Base-by-base conservation (phyloP, 2,113 vertebrate genomes). In the Eupsittula cactorum region DNA sequence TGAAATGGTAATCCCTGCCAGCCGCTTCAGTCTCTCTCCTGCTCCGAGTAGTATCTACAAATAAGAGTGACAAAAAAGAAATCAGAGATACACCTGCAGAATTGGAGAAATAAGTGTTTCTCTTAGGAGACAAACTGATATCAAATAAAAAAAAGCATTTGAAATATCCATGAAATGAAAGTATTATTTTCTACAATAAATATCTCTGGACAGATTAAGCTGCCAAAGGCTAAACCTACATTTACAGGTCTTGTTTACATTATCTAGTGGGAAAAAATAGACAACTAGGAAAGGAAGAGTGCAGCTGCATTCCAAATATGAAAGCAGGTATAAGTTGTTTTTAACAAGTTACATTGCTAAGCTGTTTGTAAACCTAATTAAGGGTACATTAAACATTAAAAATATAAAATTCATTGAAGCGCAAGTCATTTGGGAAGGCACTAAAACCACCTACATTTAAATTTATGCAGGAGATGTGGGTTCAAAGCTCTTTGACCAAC, bases 1-100 rank as follows among this genome's bases (percentile, higher is more conserved):
- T 97, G 78, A 99, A 99, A 93, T 99, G 98, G 96, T 99, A 99
- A 97, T 99, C 99, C 67, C 99, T 98, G 25, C 99, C 99, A n/a
- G 99, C 98, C 27, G 98, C 97, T 97, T 99, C 99, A 10, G 98
- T 98, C 82, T 98, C 98, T 90, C 99, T 97, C 5, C 98, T 97
- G 94, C 82, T 98, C 78, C 99, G 98, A 93, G 99, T 99, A 35
- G 99, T 99, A 97, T 99, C 99, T 99, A 97, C 60, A 68, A 87
- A 84, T 7, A 92, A 81, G 74, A n/a, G 85, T 33, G 78, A 91
- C 52, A 67, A 80, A 50, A 42, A 46, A 85, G 37, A 71, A 88
- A 81, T 16, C 3, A 20, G 37, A 50, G 49, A 65, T 41, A n/a
- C 5, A 85, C 0, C 1, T 25, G 14, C 1, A 65, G n/a, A 80